Conservation (phyloP, 2,888 invertebrate genomes). For the Leuctra nigra region DNA sequence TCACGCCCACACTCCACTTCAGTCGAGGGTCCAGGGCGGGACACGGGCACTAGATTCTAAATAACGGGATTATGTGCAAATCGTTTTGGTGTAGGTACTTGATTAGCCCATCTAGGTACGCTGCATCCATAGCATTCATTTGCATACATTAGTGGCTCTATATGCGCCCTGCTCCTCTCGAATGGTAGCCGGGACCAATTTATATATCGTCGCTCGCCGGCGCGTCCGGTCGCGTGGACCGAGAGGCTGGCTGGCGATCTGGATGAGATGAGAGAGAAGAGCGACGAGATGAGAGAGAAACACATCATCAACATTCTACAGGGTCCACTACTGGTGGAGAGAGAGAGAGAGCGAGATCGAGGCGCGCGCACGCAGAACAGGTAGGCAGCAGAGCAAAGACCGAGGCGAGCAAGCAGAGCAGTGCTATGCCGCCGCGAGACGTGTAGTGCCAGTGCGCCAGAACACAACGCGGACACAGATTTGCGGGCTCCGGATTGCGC, state of each 20-base stretch:
- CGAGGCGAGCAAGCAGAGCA: constrained; percentile 9
- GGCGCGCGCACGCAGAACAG: constrained; percentile 23
- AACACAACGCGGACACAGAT: constrained; percentile 20
- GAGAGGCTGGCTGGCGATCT: constrained; percentile 2
- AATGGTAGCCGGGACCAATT: constrained; percentile 12
- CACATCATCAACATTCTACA: constrained; percentile 25
- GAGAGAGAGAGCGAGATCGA: too few relatives aligned
- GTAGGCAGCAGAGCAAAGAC: constrained; percentile 22
- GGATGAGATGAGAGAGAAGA: constrained; percentile 12
- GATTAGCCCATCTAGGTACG: constrained; percentile 19
- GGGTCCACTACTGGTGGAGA: constrained; percentile 22
- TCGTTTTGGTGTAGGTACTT: constrained; percentile 19
- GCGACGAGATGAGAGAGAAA: constrained; percentile 19
- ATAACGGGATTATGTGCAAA: constrained; percentile 19
- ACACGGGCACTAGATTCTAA: constrained; percentile 6
- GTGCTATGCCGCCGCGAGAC: too few relatives aligned
- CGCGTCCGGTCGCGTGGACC: constrained; percentile 10
- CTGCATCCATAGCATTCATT: constrained; percentile 15
- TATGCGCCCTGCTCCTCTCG: constrained; percentile 17
- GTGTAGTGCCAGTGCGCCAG: constrained; percentile 5
- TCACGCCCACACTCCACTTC: neutral
- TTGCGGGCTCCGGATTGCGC: constrained; percentile 5
- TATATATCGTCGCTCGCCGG: constrained; percentile 15
- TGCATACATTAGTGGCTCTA: constrained; percentile 20
- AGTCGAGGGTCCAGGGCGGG: neutral